Evolutionary conservation across 2,797 vertebrate genomes (phyloP), one percentile per base, ranked within the genome.

Genomic region (Lagocephalus sceleratus): DNA sequence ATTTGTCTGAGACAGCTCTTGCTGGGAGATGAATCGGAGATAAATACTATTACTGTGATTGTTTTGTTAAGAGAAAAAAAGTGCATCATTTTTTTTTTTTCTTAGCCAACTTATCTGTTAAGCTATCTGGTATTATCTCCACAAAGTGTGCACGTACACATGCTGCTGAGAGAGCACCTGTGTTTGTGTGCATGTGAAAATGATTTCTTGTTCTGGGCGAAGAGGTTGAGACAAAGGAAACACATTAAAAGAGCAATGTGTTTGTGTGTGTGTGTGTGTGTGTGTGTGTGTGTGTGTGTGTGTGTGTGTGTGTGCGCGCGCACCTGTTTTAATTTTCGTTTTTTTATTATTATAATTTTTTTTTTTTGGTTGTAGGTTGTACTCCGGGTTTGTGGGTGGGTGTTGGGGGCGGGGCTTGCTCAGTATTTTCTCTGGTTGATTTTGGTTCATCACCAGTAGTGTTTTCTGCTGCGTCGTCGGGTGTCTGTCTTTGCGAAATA

Each of bases 1-100:
- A 84, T 85, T 85, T 82, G 83, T 88, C 80, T 73, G 79, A 79
- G 84, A 88, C 78, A 78, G 83, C 86, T 84, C 79, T 77, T 69
- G 85, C 78, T 68, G 51, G 66, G 66, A 81, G 65, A 84, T 46
- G 71, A 86, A 70, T 84, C 60, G 82, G 76, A 78, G 70, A 89
- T 87, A 81, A 86, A 89, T 76, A 88, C 87, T 87, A 85, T 88
- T 91, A 87, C 87, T 91, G 90, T 90, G 89, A 90, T 90, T 90
- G 88, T 90, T 92, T 90, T 87, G 84, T 89, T 91, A 84, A 86
- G 77, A 42, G n/a, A 87, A 81, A 82, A 47, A 48, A 48, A 48
- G 87, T 91, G 88, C 88, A n/a, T n/a, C n/a, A n/a, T n/a, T n/a
- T n/a, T n/a, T n/a, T n/a, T 89, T 92, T 79, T 92, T 91, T 92